A percentile compares a stretch with the other conserved stretches of the same genome.
phyloP scores from a whole-genome alignment of 2,113 vertebrate genomes.

The Hippoglossus stenolepis region DNA sequence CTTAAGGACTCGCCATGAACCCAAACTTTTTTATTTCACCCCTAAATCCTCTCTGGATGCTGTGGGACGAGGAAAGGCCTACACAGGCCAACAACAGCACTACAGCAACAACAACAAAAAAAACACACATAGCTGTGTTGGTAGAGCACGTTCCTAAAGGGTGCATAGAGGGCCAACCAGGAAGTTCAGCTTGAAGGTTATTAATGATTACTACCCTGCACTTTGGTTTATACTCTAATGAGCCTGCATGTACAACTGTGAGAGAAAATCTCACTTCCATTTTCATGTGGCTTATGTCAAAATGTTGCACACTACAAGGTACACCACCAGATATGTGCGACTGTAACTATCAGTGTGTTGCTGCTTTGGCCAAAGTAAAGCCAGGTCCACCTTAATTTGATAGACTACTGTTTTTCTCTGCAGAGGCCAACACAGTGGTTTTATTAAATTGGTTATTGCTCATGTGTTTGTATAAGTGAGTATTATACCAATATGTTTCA shows the following conservation, averaged over 20 bases:
- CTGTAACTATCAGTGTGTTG: background rate
- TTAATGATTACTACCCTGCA: constrained; percentile 19
- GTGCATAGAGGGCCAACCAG: background rate
- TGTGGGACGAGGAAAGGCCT: background rate
- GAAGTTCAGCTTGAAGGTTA: constrained; percentile 25
- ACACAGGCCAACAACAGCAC: constrained; percentile 4
- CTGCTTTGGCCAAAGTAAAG: background rate
- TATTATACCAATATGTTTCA: constrained; percentile 1
- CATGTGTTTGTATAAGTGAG: background rate
- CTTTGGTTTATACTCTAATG: constrained; percentile 11
- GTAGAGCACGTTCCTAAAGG: background rate
- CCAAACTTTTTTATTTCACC: constrained; percentile 25
- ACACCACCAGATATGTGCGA: background rate
- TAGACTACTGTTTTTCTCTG: background rate
- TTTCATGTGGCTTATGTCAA: background rate
- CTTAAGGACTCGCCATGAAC: constrained; percentile 36
- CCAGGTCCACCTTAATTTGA: background rate
- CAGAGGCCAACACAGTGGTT: background rate
- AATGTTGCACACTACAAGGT: background rate
- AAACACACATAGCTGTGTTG: background rate
- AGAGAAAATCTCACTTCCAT: background rate
- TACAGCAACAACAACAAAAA: background rate
- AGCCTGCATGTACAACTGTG: background rate
- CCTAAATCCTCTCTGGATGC: constrained; percentile 28
- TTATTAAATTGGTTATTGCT: constrained; percentile 4